Percentiles rank a stretch among this genome's conserved stretches.
Conservation (phyloP, 2,797 vertebrate genomes). For the Gallinago stenura region DNA sequence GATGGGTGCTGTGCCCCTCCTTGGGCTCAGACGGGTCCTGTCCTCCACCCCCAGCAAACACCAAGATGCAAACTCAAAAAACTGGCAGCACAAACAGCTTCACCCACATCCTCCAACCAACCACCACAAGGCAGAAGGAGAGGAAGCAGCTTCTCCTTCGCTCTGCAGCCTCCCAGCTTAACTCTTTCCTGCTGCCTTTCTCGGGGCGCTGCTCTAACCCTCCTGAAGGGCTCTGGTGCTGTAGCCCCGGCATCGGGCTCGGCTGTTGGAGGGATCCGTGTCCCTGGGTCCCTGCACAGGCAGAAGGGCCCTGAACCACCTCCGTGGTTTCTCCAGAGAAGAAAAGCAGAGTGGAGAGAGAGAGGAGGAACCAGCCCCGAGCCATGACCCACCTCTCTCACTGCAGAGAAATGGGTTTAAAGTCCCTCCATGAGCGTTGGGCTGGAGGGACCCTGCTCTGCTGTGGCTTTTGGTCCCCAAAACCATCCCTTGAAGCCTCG, state of each 20-base stretch:
- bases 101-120: conserved; percentile 35
- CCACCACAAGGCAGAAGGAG: background rate
- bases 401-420: background rate
- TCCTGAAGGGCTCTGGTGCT: rapidly evolving
- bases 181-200: background rate
- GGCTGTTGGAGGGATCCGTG: rapidly evolving
- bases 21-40: background rate
- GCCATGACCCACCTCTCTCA: rapidly evolving
- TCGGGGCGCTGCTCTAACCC: rapidly evolving
- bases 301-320: background rate
- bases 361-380: background rate
- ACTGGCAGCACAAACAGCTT: rapidly evolving
- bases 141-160: background rate
- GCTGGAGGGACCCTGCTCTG: background rate
- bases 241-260: rapidly evolving
- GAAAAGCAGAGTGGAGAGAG: background rate
- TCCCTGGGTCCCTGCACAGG: background rate
- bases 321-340: background rate
- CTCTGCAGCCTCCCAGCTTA: rapidly evolving
- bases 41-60: background rate
- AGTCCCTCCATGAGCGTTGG: background rate
- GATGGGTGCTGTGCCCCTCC: background rate
- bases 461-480: background rate
- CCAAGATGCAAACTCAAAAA: background rate
- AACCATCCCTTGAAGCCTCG: rapidly evolving